Base-by-base conservation (phyloP, 1,140 invertebrate genomes). In the Nephila pilipes region DNA sequence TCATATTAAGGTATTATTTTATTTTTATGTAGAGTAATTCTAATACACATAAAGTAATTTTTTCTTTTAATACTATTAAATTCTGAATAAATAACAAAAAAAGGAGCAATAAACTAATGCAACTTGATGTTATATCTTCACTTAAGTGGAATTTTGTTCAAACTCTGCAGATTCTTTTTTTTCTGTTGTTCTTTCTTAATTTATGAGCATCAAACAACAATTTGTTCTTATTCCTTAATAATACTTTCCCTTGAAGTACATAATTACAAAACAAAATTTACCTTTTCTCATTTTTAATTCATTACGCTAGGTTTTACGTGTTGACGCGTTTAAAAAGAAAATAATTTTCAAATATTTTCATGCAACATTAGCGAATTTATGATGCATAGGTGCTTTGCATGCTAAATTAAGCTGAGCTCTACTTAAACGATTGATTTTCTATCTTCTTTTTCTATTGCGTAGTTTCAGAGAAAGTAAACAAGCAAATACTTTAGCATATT, bases 261-360 rank as follows among this genome's bases (percentile, higher is more conserved):
- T 81, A 81, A 81, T 81, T 46, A 22, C 38, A 81, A 81, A 81
- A 46, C 36, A 55, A 81, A 54, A 6, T 81, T n/a, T 81, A 55
- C 80, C 80, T 81, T 55, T 81, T 54, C 38, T 25, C 20, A 22
- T 10, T 85, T 60, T 85, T 85, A 57, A 58, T 85, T 85, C 83
- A 57, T 85, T 85, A 85, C n/a, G 18, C 12, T 29, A 22, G 25
- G n/a, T 32, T 85, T n/a, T 85, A 29, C 55, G 22, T 29, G 55
- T 60, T 85, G 57, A 60, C 57, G 81, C 83, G 2, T 58, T 18
- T 32, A 60, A 29, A 60, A 85, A 85, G 83, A 60, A 85, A 85
- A 85, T 58, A 12, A 58, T 85, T 85, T 85, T 85, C 83, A 85
- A 85, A 60, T 20, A 85, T 85, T 85, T 85, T 85, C 83, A 85